phyloP scores from a whole-genome alignment of 2,888 invertebrate genomes.

The Drosophila neutralis region DNA sequence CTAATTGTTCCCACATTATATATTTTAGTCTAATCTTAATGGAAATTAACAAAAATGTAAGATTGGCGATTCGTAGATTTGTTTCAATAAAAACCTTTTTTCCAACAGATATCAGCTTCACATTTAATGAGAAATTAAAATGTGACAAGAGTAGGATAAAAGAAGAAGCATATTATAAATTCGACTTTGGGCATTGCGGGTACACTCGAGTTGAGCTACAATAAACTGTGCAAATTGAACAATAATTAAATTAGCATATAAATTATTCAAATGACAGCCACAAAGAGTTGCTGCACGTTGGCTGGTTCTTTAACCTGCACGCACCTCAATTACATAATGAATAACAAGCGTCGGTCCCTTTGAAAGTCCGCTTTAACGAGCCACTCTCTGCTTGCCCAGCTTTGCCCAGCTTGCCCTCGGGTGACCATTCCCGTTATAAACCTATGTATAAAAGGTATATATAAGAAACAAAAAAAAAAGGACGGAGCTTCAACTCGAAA shows the following conservation, averaged over 20 bases:
- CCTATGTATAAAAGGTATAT: conserved; percentile 13
- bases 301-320: conserved; percentile 35
- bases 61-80: background rate
- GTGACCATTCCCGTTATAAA: conserved; percentile 26
- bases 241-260: conserved; percentile 74
- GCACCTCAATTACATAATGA: conserved; percentile 75
- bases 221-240: conserved; percentile 69
- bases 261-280: conserved; percentile 67
- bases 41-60: background rate
- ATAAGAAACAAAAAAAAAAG: conserved; percentile 34
- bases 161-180: conserved; percentile 11
- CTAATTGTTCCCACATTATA: no score
- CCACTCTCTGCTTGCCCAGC: conserved; percentile 4
- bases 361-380: conserved; percentile 61
- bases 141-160: background rate
- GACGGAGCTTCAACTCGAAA: conserved; percentile 49
- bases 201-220: conserved; percentile 26
- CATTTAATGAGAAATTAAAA: background rate
- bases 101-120: background rate
- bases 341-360: conserved; percentile 53
- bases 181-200: conserved; percentile 1
- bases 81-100: background rate
- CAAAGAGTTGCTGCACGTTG: conserved; percentile 35
- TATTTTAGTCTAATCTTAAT: background rate
- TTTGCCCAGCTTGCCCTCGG: conserved; percentile 26